Percentiles rank a stretch among this genome's conserved stretches.
Conservation (phyloP, 2,113 vertebrate genomes). For the Agapornis roseicollis region DNA sequence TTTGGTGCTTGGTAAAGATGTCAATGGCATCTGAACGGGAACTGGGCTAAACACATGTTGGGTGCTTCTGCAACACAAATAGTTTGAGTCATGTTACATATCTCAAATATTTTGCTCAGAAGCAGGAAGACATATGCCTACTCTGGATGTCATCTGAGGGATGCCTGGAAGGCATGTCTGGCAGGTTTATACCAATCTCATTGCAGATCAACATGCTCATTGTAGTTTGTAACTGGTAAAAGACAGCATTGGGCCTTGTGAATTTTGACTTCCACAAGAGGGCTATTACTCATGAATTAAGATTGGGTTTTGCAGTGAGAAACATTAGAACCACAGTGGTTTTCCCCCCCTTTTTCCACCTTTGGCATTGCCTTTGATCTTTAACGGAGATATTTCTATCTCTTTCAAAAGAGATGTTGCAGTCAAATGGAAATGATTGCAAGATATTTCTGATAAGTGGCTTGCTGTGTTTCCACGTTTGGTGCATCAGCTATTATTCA, state of each 20-base stretch:
- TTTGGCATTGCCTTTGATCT: neutral
- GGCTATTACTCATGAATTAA: neutral
- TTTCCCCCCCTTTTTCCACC: rapidly evolving
- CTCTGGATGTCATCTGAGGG: conserved; percentile 12
- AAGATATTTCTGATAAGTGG: conserved; percentile 14
- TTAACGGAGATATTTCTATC: neutral
- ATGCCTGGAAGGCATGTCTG: conserved; percentile 28
- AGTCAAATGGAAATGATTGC: neutral
- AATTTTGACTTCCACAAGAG: neutral
- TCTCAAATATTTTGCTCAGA: conserved; percentile 47
- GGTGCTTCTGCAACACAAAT: neutral
- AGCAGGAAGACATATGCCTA: neutral
- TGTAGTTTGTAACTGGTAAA: neutral
- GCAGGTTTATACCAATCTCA: neutral
- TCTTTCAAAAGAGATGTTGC: neutral
- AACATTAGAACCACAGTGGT: neutral
- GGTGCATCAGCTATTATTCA: conserved; percentile 6
- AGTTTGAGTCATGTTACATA: neutral
- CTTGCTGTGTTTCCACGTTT: neutral
- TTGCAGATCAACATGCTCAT: neutral
- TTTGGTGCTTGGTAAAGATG: neutral
- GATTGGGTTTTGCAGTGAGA: neutral
- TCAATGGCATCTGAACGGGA: neutral
- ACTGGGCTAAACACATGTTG: neutral
- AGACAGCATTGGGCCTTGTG: neutral